These are phyloP conservation scores for Siniperca obscura DNA, from an alignment of 2,797 vertebrate species.

Conservation along the genomic window DNA sequence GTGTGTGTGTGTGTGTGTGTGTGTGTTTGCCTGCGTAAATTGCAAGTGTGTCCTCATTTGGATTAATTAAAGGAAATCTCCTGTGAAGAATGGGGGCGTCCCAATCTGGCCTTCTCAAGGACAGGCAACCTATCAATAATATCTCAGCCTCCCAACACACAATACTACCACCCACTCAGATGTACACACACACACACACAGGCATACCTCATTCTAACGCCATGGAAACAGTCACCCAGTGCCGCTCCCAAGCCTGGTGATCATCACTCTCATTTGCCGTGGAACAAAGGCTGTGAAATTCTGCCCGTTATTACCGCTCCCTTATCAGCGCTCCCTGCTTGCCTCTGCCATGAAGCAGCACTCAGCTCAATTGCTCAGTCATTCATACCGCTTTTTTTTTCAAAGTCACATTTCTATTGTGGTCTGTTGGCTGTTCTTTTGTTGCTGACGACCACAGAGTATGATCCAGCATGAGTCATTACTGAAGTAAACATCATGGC, in stretches of 20 bases:
- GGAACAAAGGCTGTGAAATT: constrained; percentile 76
- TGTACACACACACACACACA: constrained; percentile 27
- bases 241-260: constrained; percentile 66
- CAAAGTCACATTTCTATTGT: constrained; percentile 71
- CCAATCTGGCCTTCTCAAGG: constrained; percentile 76
- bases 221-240: constrained; percentile 77
- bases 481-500: constrained; percentile 68
- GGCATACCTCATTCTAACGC: constrained; percentile 55
- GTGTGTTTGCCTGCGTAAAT: constrained; percentile 31
- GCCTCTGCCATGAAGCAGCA: constrained; percentile 63
- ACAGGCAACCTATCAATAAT: constrained; percentile 76
- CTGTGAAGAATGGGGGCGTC: constrained; percentile 73
- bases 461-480: constrained; percentile 74
- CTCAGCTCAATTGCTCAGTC: constrained; percentile 74
- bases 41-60: constrained; percentile 68
- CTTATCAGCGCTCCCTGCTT: constrained; percentile 74
- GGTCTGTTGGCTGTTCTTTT: constrained; percentile 69
- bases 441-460: constrained; percentile 65
- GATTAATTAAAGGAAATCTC: constrained; percentile 84
- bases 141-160: constrained; percentile 54
- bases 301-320: constrained; percentile 66
- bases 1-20: constrained; percentile 8
- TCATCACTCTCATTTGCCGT: constrained; percentile 73
- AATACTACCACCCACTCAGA: constrained; percentile 60
- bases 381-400: constrained; percentile 61